phyloP scores from a whole-genome alignment of 2,888 invertebrate species.

The Tenthredo scrophulariae region DNA sequence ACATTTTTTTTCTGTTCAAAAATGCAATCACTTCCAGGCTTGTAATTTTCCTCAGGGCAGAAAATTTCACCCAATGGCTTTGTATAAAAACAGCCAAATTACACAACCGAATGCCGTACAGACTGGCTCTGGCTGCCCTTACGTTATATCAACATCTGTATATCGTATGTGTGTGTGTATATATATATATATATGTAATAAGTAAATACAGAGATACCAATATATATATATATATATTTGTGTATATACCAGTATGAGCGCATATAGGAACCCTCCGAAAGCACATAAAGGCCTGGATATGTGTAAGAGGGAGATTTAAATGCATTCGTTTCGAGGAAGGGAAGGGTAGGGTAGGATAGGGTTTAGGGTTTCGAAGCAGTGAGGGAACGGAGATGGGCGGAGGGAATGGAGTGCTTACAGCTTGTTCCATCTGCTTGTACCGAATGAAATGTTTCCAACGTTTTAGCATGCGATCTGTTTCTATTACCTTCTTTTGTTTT shows the following conservation, averaged over 20 bases:
- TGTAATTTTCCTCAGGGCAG: background rate
- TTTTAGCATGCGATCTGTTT: conserved; percentile 41
- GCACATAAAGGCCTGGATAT: conserved; percentile 30
- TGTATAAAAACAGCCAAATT: background rate
- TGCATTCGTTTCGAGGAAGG: conserved; percentile 36
- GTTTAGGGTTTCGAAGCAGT: conserved; percentile 19
- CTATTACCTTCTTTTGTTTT: conserved; percentile 21
- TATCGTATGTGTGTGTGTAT: background rate
- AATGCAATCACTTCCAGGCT: background rate
- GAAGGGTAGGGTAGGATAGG: background rate
- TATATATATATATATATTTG: background rate
- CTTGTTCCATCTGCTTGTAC: conserved; percentile 30
- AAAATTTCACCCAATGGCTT: background rate
- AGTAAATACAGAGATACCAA: background rate
- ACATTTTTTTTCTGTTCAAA: background rate
- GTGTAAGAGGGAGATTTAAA: conserved; percentile 43
- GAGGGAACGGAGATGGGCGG: conserved; percentile 28
- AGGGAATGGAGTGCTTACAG: conserved; percentile 36
- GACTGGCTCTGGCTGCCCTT: background rate
- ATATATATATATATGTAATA: background rate
- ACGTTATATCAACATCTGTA: background rate
- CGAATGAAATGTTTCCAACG: conserved; percentile 37
- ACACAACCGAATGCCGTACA: background rate
- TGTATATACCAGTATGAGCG: background rate
- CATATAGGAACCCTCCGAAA: conserved; percentile 6